Evolutionary conservation across 2,113 vertebrate species (phyloP), one percentile per base, ranked within the genome.

Genomic region (Apistogramma diplotaenia): DNA sequence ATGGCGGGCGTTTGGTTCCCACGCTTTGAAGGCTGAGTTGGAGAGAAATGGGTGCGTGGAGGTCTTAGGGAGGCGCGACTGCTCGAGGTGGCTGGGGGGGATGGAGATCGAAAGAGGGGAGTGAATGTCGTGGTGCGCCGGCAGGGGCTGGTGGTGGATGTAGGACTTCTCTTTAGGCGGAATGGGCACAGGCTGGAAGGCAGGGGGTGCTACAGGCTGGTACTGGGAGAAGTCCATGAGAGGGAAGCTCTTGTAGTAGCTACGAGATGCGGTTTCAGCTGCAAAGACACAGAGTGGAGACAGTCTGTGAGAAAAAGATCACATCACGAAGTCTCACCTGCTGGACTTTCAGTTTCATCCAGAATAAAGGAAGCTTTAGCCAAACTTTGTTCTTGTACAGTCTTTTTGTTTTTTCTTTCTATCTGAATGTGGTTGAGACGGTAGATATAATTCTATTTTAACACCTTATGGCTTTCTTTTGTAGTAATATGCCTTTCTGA

Each of bases 241-340:
- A 0, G 96, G 95, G 9, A 96, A 97, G 8, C 93, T 96, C 91
- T 96, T 96, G 89, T 96, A 98, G 94, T 96, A 96, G 83, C 97
- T 95, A 37, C 94, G 91, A 0, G 94, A 86, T 1, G 93, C 78
- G 0, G 89, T 96, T 84, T 97, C 97, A 82, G 96, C 79, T 95
- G 76, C 18, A 54, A 61, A 31, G 31, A 62, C 40, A 59, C 19
- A 75, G 18, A 13, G 11, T 18, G 21, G 10, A 53, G 12, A 73
- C 13, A 74, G 54, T 10, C 3, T 58, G 73, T 70, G 62, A 70
- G 62, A 29, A 43, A 70, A 49, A 70, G 43, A 29, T 25, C 49
- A 70, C 23, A 12, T 25, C 1, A 18, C 7, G 40, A 29, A 70
- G 62, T 70, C 62, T 23, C 40, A 70, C 16, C 23, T 40, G 19